These are phyloP conservation scores for Colossoma macropomum DNA, from an alignment of 2,113 vertebrate species.

Conservation along the genomic window DNA sequence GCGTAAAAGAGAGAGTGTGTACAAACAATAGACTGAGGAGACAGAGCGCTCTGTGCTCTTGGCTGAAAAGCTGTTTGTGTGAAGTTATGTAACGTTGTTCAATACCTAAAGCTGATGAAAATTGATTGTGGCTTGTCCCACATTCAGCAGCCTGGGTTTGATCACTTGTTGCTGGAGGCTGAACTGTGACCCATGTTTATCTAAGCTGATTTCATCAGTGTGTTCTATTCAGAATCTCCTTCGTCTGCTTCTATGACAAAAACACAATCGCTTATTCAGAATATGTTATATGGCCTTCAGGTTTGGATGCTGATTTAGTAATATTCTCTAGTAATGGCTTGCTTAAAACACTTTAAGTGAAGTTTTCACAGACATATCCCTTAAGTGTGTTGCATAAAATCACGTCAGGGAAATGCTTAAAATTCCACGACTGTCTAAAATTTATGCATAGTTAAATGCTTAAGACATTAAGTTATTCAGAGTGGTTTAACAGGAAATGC, in stretches of 20 bases:
- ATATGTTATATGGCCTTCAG: not conserved
- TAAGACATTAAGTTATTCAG: too few relatives aligned
- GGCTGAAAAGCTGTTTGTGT: slow-evolving; percentile 39
- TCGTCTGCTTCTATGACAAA: not conserved
- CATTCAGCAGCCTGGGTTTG: slow-evolving; percentile 25
- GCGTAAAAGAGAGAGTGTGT: not conserved
- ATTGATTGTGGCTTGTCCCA: slow-evolving; percentile 49
- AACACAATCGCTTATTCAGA: not conserved
- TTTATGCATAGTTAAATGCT: too few relatives aligned
- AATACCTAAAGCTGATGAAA: slow-evolving; percentile 53
- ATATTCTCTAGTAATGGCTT: not conserved
- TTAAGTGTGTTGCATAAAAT: too few relatives aligned
- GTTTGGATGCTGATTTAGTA: not conserved
- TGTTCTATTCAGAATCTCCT: not conserved
- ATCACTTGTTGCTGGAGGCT: slow-evolving; percentile 15
- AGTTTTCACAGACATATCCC: too few relatives aligned
- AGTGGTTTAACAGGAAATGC: too few relatives aligned
- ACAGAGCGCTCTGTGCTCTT: slow-evolving; percentile 10
- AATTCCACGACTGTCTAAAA: too few relatives aligned
- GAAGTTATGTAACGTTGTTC: slow-evolving; percentile 56
- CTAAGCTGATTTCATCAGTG: not conserved
- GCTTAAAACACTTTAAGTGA: too few relatives aligned
- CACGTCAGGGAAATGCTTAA: too few relatives aligned
- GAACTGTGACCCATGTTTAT: slow-evolving; percentile 15
- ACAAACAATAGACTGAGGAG: slow-evolving; percentile 17